These are phyloP conservation scores for Tiphia femorata DNA, from an alignment of 2,888 invertebrate species.

Conservation along the genomic window DNA sequence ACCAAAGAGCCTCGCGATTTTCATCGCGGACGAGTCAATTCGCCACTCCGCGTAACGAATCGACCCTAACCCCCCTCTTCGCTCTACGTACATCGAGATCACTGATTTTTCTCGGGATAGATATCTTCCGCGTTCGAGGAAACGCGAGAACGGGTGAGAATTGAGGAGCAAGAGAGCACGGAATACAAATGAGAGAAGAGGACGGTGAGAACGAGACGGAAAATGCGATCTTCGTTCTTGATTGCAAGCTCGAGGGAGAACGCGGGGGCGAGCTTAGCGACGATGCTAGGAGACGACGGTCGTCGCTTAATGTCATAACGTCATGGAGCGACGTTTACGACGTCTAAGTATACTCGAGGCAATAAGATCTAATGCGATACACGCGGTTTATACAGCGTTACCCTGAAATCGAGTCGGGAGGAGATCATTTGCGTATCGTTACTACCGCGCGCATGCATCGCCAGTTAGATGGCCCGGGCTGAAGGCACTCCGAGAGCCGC, in stretches of 20 bases:
- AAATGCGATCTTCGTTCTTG: not conserved
- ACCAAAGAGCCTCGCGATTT: too few species aligned
- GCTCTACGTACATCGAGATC: too few species aligned
- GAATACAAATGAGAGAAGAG: not conserved
- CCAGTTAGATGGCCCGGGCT: conserved; percentile 11
- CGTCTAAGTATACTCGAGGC: conserved; percentile 8
- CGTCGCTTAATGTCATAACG: conserved; percentile 12
- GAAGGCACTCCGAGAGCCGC: conserved; percentile 12
- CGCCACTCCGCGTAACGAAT: too few species aligned
- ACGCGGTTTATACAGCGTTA: conserved; percentile 16
- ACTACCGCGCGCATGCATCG: conserved; percentile 22
- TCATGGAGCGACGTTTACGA: conserved; percentile 14
- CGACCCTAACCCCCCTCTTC: too few species aligned
- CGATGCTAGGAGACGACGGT: conserved; percentile 5
- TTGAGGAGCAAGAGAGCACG: not conserved
- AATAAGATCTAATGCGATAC: conserved; percentile 24
- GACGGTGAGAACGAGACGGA: not conserved
- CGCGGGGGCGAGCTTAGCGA: conserved; percentile 5
- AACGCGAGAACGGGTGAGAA: too few species aligned
- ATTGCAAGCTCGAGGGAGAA: too few species aligned
- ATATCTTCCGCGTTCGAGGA: too few species aligned
- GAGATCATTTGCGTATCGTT: conserved; percentile 47
- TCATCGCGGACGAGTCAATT: too few species aligned
- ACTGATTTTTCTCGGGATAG: too few species aligned
- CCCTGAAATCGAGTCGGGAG: conserved; percentile 29